Evolutionary conservation across 2,888 invertebrate genomes (phyloP).

Genomic region (Zeuzera pyrina): DNA sequence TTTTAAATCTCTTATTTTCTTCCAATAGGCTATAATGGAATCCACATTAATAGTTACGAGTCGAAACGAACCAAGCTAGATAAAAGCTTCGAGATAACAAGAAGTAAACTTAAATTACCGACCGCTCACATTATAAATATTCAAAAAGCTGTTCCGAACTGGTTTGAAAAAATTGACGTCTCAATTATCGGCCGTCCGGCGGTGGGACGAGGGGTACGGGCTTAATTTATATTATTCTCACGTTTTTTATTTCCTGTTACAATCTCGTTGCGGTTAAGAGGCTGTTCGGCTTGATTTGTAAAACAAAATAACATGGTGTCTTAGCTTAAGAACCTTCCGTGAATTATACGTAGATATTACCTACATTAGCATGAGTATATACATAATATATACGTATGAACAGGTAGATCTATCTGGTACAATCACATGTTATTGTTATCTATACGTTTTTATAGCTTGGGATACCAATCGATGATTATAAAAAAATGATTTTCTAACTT

Average conservation of each 20-base stretch:
- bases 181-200: conserved; percentile 56
- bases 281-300: too few species aligned
- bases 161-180: conserved; percentile 66
- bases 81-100: conserved; percentile 55
- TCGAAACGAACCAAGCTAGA: conserved; percentile 36
- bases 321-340: too few species aligned
- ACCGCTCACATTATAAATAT: conserved; percentile 63
- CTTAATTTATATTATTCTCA: conserved; percentile 68
- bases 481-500: too few species aligned
- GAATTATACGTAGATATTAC: too few species aligned
- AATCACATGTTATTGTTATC: too few species aligned
- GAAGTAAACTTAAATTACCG: conserved; percentile 62
- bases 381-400: too few species aligned
- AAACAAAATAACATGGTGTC: too few species aligned
- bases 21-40: conserved; percentile 19
- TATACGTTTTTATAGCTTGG: too few species aligned
- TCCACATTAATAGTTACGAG: conserved; percentile 27
- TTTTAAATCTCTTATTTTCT: neutral
- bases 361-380: too few species aligned
- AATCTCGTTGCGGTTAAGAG: conserved; percentile 26
- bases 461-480: too few species aligned
- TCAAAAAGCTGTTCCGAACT: conserved; percentile 33
- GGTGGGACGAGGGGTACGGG: conserved; percentile 17
- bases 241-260: conserved; percentile 64
- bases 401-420: too few species aligned